Conservation (phyloP, 2,113 vertebrate species). For the Pterocles gutturalis region DNA sequence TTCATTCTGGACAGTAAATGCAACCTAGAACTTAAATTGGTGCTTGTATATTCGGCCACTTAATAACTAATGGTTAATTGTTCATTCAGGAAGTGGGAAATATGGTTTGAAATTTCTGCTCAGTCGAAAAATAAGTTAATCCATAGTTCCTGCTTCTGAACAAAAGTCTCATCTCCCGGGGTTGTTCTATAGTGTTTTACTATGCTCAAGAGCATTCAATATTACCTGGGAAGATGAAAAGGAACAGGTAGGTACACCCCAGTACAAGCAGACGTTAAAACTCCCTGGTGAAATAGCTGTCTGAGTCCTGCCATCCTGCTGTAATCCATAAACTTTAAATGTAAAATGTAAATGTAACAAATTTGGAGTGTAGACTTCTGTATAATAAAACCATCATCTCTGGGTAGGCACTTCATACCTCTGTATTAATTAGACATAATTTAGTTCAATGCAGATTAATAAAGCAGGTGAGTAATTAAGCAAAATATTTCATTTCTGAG, state of each 20-base stretch:
- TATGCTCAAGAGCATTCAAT: background rate
- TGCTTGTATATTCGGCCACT: background rate
- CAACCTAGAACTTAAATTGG: background rate
- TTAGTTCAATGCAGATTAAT: background rate
- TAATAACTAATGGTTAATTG: background rate
- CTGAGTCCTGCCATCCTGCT: background rate
- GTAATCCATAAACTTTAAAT: background rate
- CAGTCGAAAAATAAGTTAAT: background rate
- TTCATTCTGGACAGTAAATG: background rate
- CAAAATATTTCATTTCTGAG: background rate
- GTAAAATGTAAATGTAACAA: background rate
- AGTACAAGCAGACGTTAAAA: background rate
- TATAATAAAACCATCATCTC: background rate
- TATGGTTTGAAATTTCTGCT: background rate
- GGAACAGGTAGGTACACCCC: too few species aligned
- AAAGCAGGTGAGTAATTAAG: background rate
- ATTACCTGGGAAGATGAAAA: background rate
- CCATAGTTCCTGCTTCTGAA: slow-evolving; percentile 67
- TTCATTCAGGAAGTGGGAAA: background rate
- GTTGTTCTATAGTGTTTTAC: background rate
- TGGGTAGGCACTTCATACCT: background rate
- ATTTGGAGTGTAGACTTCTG: background rate
- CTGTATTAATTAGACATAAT: background rate
- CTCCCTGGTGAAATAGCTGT: background rate
- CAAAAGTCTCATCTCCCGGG: background rate